Evolutionary conservation across 1,140 invertebrate species (phyloP).

Genomic region (Eubasilissa regina): DNA sequence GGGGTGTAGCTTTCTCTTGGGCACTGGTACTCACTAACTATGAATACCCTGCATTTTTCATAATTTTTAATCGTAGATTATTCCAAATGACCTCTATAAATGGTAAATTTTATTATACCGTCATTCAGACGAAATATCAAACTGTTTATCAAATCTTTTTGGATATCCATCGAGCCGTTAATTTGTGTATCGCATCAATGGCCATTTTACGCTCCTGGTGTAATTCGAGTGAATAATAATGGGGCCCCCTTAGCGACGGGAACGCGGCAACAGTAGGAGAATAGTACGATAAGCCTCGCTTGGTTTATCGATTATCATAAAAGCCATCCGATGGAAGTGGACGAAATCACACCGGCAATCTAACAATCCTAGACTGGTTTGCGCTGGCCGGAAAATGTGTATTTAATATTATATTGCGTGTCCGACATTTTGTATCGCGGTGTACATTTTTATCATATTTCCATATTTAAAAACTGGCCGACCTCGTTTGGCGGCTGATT

Average conservation of each 20-base stretch:
- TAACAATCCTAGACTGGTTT: neutral
- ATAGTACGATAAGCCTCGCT: too few relatives aligned
- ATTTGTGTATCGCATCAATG: neutral
- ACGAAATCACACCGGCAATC: neutral
- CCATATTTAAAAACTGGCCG: neutral
- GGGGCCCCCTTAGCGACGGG: too few relatives aligned
- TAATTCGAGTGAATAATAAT: too few relatives aligned
- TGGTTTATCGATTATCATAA: neutral
- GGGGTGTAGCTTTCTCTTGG: too few relatives aligned
- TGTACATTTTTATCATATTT: neutral
- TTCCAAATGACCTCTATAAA: too few relatives aligned
- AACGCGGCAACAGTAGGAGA: too few relatives aligned
- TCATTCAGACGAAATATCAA: conserved; percentile 16
- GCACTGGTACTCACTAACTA: too few relatives aligned
- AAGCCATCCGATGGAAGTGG: neutral
- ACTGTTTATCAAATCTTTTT: conserved; percentile 3
- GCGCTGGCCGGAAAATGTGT: neutral
- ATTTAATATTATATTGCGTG: conserved; percentile 15
- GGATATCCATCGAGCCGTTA: neutral
- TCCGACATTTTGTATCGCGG: neutral
- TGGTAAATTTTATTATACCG: too few relatives aligned
- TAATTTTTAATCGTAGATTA: too few relatives aligned
- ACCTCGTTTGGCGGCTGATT: neutral
- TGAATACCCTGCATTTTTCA: too few relatives aligned
- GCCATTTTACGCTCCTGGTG: neutral